Base-by-base conservation (phyloP, 1,140 invertebrate species). In the Parasteatoda tepidariorum region DNA sequence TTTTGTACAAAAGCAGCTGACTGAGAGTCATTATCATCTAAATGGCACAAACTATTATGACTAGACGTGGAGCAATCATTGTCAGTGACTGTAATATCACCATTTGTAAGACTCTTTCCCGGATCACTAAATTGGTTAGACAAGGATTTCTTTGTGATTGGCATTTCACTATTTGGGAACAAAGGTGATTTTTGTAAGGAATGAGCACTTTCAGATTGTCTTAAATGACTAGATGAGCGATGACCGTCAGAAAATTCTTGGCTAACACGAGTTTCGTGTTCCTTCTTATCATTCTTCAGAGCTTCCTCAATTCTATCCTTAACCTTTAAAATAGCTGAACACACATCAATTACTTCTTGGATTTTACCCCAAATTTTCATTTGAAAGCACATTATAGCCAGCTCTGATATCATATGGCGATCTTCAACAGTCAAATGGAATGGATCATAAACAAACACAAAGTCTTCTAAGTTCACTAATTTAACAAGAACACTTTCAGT, bases 401-500 rank as follows among this genome's bases (percentile, higher is more conserved):
- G n/a, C 64, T 84, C 83, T n/a, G 74, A 71, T 31, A 84, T 57
- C 28, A 79, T 66, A 22, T 18, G 11, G 48, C 73, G 75, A 62
- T 84, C 83, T 38, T 73, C 67, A 3, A 33, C 26, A n/a, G 55
- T 55, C 15, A 84, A 34, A 9, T 18, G 24, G 64, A 84, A 84
- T 28, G 74, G 83, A 66, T 84, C 67, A 38, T 84, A 71, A 28
- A 84, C 83, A 78, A 84, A 84, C 13, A 84, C 83, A 64, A 84
- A 78, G 24, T 84, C 71, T 55, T 79, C 67, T 64, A 84, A 30
- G 30, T 73, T 83, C 4, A 83, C 68, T 38, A 83, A 66, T n/a
- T 74, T 83, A 3, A 59, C 68, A 13, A 83, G 38, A 28, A 82
- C 55, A 66, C 81, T 83, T 57, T 83, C 81, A 55, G 81, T 83